These are phyloP conservation scores for Acanthosepion lycidas DNA, from an alignment of 2,888 invertebrate genomes.

Conservation along the genomic window DNA sequence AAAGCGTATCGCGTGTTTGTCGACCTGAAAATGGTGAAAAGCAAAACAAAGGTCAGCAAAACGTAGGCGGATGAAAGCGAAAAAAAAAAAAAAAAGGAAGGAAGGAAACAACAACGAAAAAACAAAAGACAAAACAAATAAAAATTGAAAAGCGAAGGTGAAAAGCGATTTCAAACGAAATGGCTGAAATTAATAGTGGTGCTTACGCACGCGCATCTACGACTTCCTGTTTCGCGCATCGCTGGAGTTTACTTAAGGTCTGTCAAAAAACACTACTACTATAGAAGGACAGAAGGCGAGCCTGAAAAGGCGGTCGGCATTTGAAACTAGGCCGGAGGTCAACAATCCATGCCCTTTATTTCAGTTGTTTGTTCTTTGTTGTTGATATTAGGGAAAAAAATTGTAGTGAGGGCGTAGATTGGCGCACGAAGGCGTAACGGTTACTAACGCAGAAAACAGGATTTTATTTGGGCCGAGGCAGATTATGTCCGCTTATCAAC, in stretches of 20 bases:
- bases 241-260: neutral
- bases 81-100: neutral
- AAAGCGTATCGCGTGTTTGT: constrained; percentile 87
- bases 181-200: neutral
- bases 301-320: neutral
- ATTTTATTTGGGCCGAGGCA: too few species aligned
- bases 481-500: too few species aligned
- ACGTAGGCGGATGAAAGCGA: neutral
- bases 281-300: neutral
- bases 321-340: neutral
- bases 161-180: neutral
- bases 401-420: neutral
- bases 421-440: too few species aligned
- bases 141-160: neutral
- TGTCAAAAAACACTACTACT: neutral
- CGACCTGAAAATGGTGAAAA: constrained; percentile 76
- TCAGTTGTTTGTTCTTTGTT: neutral
- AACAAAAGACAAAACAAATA: neutral
- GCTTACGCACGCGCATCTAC: neutral
- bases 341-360: neutral
- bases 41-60: neutral
- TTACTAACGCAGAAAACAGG: too few species aligned
- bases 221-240: neutral
- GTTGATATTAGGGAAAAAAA: neutral
- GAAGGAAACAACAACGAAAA: neutral